Base-by-base conservation (phyloP, 2,113 vertebrate genomes). In the Sturnus vulgaris region DNA sequence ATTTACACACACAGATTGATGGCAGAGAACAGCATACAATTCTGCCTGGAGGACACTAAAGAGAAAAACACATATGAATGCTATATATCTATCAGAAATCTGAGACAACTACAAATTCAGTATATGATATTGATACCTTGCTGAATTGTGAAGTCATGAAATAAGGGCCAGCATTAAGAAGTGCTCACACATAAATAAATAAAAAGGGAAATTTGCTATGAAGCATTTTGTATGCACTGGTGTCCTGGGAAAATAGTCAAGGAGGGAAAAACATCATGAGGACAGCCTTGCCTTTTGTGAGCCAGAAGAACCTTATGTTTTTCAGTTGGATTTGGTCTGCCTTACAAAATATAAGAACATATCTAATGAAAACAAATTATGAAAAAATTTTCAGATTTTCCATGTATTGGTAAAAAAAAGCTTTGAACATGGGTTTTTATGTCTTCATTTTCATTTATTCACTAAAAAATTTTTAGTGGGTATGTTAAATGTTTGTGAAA, bases 1-100 rank as follows among this genome's bases (percentile, higher is more conserved):
- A 35, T 46, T 63, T 52, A 55, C 0, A 2, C 47, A 70, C 65
- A 42, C 11, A n/a, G 19, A 46, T 0, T 39, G 30, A 50, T 33
- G 37, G 31, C 55, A 90, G 13, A 40, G 37, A 60, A 30, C 30
- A 49, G 42, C 31, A 82, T 28, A 50, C 8, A 27, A 5, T 52
- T 46, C 4, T 50, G 25, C 35, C 35, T 42, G 10, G 9, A 82
- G 18, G 53, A 47, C 44, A 59, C 8, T 25, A 7, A 20, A 56
- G 22, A 76, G 19, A 46, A 68, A 84, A 79, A 19, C 4, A 40
- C 31, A 15, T 10, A 33, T 1, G 71, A 40, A 66, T 20, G 53
- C 7, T 28, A 3, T 6, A 7, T 6, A 24, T 10, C 18, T 37
- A 37, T 30, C 44, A 81, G 63, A 90, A 66, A 73, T 5, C 7